phyloP scores from a whole-genome alignment of 2,888 invertebrate genomes.

The Ditula angustiorana region DNA sequence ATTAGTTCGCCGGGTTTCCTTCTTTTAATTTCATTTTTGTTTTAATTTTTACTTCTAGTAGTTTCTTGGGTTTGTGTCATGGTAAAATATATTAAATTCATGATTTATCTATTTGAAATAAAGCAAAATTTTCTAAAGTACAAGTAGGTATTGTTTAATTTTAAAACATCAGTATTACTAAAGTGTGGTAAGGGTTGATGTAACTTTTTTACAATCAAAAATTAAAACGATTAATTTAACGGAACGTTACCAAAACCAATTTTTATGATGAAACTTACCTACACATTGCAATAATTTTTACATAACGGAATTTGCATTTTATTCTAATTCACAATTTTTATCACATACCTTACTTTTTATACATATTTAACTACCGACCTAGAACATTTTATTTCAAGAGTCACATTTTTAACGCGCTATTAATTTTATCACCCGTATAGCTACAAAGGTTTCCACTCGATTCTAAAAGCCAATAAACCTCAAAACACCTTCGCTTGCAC shows the following conservation, averaged over 20 bases:
- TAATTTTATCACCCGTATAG: slow-evolving; percentile 69
- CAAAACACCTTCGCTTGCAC: slow-evolving; percentile 79
- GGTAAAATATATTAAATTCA: too few relatives aligned
- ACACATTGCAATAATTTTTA: background rate
- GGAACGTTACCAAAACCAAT: background rate
- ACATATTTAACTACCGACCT: slow-evolving; percentile 7
- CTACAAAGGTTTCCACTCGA: slow-evolving; percentile 78
- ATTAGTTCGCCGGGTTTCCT: too few relatives aligned
- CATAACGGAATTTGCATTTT: background rate
- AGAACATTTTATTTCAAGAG: background rate
- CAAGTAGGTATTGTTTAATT: too few relatives aligned
- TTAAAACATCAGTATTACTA: too few relatives aligned
- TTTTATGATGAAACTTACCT: background rate
- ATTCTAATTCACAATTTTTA: slow-evolving; percentile 5
- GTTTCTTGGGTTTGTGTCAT: too few relatives aligned
- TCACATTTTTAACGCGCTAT: slow-evolving; percentile 42
- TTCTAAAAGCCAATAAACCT: slow-evolving; percentile 77
- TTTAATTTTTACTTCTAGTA: background rate
- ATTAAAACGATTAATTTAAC: too few relatives aligned
- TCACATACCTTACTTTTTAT: background rate
- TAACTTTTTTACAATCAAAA: too few relatives aligned
- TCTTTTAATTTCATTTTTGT: too few relatives aligned
- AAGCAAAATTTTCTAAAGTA: too few relatives aligned
- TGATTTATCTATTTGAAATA: too few relatives aligned
- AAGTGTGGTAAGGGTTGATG: too few relatives aligned